Evolutionary conservation across 2,888 invertebrate species (phyloP).

Genomic region (Cataglyphis cursor): DNA sequence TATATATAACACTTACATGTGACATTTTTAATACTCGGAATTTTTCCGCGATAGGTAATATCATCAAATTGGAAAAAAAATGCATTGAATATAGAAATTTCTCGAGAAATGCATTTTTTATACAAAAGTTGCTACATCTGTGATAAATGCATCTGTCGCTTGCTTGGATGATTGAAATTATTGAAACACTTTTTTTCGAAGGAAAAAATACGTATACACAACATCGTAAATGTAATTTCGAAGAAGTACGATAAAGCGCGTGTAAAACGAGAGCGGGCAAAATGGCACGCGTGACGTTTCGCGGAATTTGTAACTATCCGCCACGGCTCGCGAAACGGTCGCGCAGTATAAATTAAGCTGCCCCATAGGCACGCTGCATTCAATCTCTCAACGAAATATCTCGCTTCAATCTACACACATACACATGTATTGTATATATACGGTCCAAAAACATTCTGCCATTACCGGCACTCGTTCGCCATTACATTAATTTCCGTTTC

Average conservation of each 20-base stretch:
- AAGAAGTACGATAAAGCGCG: slow-evolving; percentile 58
- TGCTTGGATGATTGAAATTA: not conserved
- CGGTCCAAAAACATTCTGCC: slow-evolving; percentile 47
- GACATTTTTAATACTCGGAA: not conserved
- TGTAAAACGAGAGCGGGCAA: slow-evolving; percentile 41
- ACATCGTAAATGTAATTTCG: slow-evolving; percentile 66
- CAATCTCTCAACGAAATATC: slow-evolving; percentile 54
- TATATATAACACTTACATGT: not conserved
- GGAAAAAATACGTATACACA: slow-evolving; percentile 17
- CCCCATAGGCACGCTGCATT: slow-evolving; percentile 53
- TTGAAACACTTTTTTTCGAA: not conserved
- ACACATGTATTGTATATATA: not conserved
- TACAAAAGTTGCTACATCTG: not conserved
- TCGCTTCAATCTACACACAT: slow-evolving; percentile 53
- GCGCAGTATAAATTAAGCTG: slow-evolving; percentile 53
- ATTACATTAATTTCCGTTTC: slow-evolving; percentile 56
- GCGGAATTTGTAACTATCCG: slow-evolving; percentile 37
- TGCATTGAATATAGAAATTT: not conserved
- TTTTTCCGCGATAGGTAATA: not conserved
- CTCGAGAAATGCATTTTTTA: not conserved
- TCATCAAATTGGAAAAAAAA: not conserved
- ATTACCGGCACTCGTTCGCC: slow-evolving; percentile 50
- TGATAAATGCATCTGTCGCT: not conserved
- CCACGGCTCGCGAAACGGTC: slow-evolving; percentile 45
- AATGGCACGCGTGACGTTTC: slow-evolving; percentile 43